phyloP scores from a whole-genome alignment of 1,140 invertebrate species.

The Lithobius niger region DNA sequence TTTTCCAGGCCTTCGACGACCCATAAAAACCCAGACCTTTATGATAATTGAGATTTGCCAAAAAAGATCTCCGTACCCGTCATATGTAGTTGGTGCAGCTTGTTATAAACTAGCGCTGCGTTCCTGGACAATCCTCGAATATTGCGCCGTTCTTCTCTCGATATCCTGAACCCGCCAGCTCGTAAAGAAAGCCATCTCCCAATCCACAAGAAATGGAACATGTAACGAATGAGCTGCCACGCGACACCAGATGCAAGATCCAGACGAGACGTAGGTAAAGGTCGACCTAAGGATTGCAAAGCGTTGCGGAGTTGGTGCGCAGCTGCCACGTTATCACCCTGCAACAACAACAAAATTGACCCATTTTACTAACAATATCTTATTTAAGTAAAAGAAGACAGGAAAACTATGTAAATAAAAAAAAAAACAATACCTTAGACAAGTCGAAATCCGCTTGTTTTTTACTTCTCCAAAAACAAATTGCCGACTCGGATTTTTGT shows the following conservation, averaged over 20 bases:
- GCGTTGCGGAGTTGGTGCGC: constrained; percentile 26
- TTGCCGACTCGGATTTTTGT: constrained; percentile 55
- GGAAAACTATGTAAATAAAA: not conserved
- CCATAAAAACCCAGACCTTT: no score
- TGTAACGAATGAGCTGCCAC: constrained; percentile 67
- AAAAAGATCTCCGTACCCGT: no score
- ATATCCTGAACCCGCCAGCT: constrained; percentile 50
- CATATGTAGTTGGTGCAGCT: constrained; percentile 55
- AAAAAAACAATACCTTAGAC: no score
- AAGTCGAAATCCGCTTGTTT: constrained; percentile 69
- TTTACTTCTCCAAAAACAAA: constrained; percentile 64
- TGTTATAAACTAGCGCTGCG: constrained; percentile 65
- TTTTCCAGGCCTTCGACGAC: no score
- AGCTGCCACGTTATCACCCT: constrained; percentile 30
- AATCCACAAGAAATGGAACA: constrained; percentile 64
- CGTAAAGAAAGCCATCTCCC: constrained; percentile 52
- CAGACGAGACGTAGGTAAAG: constrained; percentile 50
- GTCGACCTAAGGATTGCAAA: constrained; percentile 57
- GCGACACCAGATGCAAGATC: constrained; percentile 47
- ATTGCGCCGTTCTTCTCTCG: constrained; percentile 32
- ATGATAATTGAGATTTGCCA: no score
- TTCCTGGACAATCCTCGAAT: constrained; percentile 50
- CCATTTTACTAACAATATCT: not conserved
- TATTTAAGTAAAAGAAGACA: constrained; percentile 13
- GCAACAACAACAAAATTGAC: constrained; percentile 8